Percentiles rank a stretch among this genome's conserved stretches.
These are phyloP conservation scores for Ceyx melanurus DNA, from an alignment of 2,113 vertebrate species.

Conservation along the genomic window DNA sequence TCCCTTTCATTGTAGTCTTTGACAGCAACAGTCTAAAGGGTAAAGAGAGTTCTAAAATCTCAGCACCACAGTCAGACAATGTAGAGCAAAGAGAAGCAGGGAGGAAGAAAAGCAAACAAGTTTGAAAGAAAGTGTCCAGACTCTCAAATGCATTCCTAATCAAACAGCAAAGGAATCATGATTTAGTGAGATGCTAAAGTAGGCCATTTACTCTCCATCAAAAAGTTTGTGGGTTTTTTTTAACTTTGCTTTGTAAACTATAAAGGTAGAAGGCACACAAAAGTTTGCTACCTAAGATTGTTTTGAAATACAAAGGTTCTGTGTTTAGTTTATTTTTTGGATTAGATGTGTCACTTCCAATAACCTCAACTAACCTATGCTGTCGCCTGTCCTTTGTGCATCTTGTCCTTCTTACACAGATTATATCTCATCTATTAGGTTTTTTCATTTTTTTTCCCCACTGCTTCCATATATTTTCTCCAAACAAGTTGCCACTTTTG, in stretches of 20 bases:
- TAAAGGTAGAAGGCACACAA: slow-evolving; percentile 52
- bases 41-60: slow-evolving; percentile 28
- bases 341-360: slow-evolving; percentile 53
- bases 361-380: slow-evolving; percentile 50
- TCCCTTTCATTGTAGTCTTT: slow-evolving; percentile 19
- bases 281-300: slow-evolving; percentile 55
- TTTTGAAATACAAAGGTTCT: slow-evolving; percentile 43
- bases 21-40: slow-evolving; percentile 35
- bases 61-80: slow-evolving; percentile 43
- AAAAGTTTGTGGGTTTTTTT: slow-evolving; percentile 39
- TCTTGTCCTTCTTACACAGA: slow-evolving; percentile 22
- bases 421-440: slow-evolving; percentile 4
- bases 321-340: slow-evolving; percentile 63
- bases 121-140: slow-evolving; percentile 50
- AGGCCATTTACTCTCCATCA: slow-evolving; percentile 55
- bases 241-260: slow-evolving; percentile 49
- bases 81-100: slow-evolving; percentile 26
- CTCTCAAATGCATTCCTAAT: slow-evolving; percentile 51
- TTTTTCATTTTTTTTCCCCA: slow-evolving; percentile 44
- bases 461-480: slow-evolving; percentile 24
- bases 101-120: slow-evolving; percentile 53
- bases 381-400: slow-evolving; percentile 10
- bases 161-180: slow-evolving; percentile 50
- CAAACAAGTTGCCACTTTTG: neutral
- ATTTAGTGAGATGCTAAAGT: slow-evolving; percentile 54